Evolutionary conservation across 2,113 vertebrate genomes (phyloP).

Genomic region (Colius striatus): DNA sequence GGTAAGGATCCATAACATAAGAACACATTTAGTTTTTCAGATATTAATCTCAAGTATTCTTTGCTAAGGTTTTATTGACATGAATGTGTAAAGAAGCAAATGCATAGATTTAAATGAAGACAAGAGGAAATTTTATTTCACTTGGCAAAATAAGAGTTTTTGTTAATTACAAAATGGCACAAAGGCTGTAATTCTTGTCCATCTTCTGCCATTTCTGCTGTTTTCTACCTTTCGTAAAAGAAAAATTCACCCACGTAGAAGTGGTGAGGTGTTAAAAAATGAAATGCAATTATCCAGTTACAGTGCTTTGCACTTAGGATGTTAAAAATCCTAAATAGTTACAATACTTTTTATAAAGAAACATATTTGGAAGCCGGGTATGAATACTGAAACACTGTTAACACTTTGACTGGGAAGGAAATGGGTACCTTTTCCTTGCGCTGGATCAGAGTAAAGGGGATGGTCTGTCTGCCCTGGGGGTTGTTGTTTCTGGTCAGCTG

Average conservation of each 20-base stretch:
- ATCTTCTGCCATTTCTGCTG: not conserved
- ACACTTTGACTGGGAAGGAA: accelerated
- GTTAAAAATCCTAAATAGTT: accelerated
- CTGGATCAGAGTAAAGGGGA: constrained; percentile 82
- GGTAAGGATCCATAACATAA: accelerated
- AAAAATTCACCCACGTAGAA: accelerated
- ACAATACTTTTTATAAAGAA: accelerated
- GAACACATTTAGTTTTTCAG: not conserved
- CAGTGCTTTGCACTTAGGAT: accelerated
- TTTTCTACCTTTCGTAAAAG: not conserved
- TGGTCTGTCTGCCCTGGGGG: constrained; percentile 76
- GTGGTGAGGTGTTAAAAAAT: accelerated
- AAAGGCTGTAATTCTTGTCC: not conserved
- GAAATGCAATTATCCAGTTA: too few relatives aligned
- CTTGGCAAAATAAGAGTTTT: not conserved
- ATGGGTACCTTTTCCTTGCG: constrained; percentile 84
- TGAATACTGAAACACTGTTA: accelerated
- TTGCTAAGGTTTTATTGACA: not conserved
- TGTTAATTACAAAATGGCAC: not conserved
- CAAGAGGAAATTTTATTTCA: not conserved
- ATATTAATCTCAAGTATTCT: not conserved
- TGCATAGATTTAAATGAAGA: not conserved
- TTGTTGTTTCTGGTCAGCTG: constrained; percentile 85
- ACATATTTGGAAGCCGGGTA: accelerated
- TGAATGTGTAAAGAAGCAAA: not conserved